Evolutionary conservation across 2,113 vertebrate species (phyloP).

Genomic region (Urocynchramus pylzowi): DNA sequence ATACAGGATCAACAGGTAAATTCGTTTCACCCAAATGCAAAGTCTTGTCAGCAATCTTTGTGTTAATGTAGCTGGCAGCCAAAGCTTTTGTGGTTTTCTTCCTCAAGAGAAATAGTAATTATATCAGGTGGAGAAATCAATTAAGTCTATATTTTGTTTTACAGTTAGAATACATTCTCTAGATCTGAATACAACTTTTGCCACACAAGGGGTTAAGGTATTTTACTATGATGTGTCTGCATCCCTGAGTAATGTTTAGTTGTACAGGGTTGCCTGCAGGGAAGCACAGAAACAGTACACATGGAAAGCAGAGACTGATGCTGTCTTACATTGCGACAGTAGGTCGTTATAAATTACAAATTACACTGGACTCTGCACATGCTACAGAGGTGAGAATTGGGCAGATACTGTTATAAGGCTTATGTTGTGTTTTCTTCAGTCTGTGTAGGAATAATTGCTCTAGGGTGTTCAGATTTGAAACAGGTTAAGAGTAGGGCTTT

Average conservation of each 20-base stretch:
- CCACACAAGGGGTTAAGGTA: neutral
- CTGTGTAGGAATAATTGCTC: neutral
- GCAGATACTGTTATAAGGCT: neutral
- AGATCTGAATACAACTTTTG: neutral
- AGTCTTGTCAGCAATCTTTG: neutral
- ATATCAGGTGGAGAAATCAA: neutral
- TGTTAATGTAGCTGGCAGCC: neutral
- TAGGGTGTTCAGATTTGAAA: neutral
- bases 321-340: neutral
- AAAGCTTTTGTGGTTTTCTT: neutral
- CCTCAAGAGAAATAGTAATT: neutral
- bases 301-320: neutral
- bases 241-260: neutral
- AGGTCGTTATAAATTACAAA: neutral
- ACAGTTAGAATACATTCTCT: neutral
- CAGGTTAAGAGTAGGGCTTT: neutral
- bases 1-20: neutral
- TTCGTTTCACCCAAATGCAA: neutral
- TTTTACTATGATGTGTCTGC: neutral
- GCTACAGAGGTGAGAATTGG: neutral
- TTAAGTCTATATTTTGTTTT: neutral
- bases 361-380: neutral
- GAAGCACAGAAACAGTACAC: neutral
- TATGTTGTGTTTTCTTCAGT: neutral
- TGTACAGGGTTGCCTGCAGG: neutral